Evolutionary conservation across 2,888 invertebrate genomes (phyloP), one percentile per base, ranked within the genome.

Genomic region (Brachylomia viminalis): DNA sequence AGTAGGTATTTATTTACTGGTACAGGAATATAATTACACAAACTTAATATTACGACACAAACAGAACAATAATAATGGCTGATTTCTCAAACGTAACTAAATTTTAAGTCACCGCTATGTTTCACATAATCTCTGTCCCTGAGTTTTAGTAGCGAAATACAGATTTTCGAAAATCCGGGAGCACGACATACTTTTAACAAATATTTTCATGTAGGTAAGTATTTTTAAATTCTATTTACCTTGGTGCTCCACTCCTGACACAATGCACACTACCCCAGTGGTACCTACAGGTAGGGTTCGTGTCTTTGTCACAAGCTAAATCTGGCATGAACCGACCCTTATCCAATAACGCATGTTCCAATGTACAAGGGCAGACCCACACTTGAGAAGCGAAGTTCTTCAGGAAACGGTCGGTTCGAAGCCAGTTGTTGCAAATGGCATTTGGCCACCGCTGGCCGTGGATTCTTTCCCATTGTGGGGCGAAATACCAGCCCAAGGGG

Each of bases 261-360:
- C 99, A 99, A 93, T 99, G 99, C 49, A 98, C 97, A 61, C 99
- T 99, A 54, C 98, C 98, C 92, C 98, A 97, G 92, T 99, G 99
- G 90, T 98, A 98, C 92, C 98, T 97, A 91, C 99, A 99, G 54
- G 98, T 98, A 0, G 98, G 98, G 94, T 99, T 99, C 3, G 98
- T 98, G 92, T 99, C 99, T 91, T 98, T 98, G 93, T 99, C 99
- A 92, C 99, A 99, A 86, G 98, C 98, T 84, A 97, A 97, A 92
- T 99, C 99, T 0, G 99, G 99, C 94, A 99, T 97, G 93, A 97
- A 99, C 30, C 99, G 97, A 10, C 99, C 99, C 93, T 99, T 98
- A 93, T 99, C 99, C 71, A 98, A 97, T 6, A 98, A 92, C 0
- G 99, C 99, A 92, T 99, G 99, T 84, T 98, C 97, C 84, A 99